Base-by-base conservation (phyloP, 2,888 invertebrate species). In the Diogma glabrata region DNA sequence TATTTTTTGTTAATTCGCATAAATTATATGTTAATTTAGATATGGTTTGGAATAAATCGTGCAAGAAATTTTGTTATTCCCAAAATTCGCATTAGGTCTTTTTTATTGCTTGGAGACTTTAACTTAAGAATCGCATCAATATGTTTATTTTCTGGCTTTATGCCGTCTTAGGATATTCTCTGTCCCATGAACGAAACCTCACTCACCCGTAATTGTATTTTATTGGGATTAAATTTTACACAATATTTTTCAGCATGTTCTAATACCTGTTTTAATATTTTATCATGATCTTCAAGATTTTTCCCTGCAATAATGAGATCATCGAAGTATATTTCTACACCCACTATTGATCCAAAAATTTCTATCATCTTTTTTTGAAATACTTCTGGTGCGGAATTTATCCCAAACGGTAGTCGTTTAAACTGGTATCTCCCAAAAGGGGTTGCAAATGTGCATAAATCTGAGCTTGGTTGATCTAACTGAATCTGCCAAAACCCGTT, bases 261-360 rank as follows among this genome's bases (percentile, higher is more conserved):
- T 8, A 53, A 10, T 16, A 53, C 43, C 26, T 33, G 14, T 22
- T 12, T 17, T 36, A 55, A 17, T 38, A 43, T 53, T 45, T 40
- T 9, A 40, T 54, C 52, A 51, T 55, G 58, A 46, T 55, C 54
- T 9, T 51, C 43, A 30, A 55, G 52, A 48, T 26, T 36, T 5
- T 36, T 36, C 7, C 54, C 57, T 24, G 53, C 50, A 12, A 57
- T 52, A 10, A 60, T 54, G 5, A 59, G 10, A 52, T 61, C 60
- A 54, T 62, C 60, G 49, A 61, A 57, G 52, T 60, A 60, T 4
- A 61, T 45, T 19, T 50, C 49, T 9, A 60, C 56, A 12, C 17
- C 17, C n/a, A n/a, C n/a, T n/a, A n/a, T n/a, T n/a, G n/a, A n/a
- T 12, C 4, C 2, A n/a, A n/a, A n/a, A n/a, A n/a, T n/a, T n/a